These are phyloP conservation scores for Hydrocynus forskahlii DNA, from an alignment of 2,797 vertebrate genomes.

Conservation along the genomic window DNA sequence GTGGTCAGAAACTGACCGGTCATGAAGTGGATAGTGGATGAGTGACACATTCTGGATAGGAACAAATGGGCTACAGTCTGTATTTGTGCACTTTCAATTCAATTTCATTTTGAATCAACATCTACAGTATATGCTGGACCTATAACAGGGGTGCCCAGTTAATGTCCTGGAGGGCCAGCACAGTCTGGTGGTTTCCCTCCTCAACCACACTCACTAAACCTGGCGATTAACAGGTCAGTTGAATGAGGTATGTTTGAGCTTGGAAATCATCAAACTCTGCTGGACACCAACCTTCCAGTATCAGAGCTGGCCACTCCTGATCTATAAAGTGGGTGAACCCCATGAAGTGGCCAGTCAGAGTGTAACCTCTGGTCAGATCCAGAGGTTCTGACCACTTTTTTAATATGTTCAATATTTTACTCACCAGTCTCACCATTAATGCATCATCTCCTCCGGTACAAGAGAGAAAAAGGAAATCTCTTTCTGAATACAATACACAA, in stretches of 20 bases:
- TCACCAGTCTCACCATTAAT: not conserved
- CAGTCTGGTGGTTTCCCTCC: too few relatives aligned
- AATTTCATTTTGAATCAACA: too few relatives aligned
- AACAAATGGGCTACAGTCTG: not conserved
- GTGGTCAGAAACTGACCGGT: not conserved
- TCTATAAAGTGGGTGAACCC: not conserved
- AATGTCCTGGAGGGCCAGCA: too few relatives aligned
- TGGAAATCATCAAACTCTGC: too few relatives aligned
- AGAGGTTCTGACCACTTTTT: not conserved
- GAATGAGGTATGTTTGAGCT: too few relatives aligned
- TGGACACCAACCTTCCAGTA: too few relatives aligned
- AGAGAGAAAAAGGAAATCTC: not conserved
- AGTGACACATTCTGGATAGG: not conserved
- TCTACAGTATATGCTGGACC: not conserved
- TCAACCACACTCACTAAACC: too few relatives aligned
- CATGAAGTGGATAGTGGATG: not conserved
- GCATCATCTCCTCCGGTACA: not conserved
- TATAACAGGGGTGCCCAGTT: not conserved
- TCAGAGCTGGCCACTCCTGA: too few relatives aligned
- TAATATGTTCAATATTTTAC: conserved; percentile 13
- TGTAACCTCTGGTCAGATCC: not conserved
- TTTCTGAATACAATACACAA: not conserved
- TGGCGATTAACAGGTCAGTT: too few relatives aligned
- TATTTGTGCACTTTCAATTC: not conserved
- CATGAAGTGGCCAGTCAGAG: not conserved